phyloP scores from a whole-genome alignment of 2,113 vertebrate genomes.

The Eurystomus gularis region DNA sequence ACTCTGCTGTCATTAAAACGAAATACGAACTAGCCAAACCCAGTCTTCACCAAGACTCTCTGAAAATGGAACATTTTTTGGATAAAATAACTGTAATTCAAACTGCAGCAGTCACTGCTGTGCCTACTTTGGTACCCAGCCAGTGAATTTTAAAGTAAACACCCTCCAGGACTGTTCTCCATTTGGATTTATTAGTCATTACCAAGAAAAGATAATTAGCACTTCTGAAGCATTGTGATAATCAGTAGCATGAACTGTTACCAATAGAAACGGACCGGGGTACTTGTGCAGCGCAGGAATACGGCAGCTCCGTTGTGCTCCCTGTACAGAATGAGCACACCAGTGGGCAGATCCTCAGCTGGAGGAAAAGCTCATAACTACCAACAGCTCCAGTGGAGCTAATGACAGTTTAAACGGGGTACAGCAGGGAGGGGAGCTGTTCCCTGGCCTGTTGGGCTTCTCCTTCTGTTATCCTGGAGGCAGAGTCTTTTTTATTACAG shows the following conservation, averaged over 20 bases:
- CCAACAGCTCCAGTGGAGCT: neutral
- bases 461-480: neutral
- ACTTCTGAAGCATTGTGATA: conserved; percentile 46
- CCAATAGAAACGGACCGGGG: neutral
- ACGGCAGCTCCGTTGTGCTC: neutral
- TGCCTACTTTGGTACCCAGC: conserved; percentile 25
- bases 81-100: conserved; percentile 13
- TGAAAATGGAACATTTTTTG: neutral
- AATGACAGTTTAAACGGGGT: neutral
- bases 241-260: conserved; percentile 42
- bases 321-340: neutral
- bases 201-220: conserved; percentile 65
- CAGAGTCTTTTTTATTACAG: neutral
- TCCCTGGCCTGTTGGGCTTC: neutral
- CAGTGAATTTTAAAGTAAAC: conserved; percentile 56
- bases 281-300: neutral
- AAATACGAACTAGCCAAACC: neutral
- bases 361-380: neutral
- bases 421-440: neutral
- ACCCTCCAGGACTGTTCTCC: conserved; percentile 57
- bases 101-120: conserved; percentile 10
- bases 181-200: conserved; percentile 63
- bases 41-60: neutral
- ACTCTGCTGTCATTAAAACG: neutral
- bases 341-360: conserved; percentile 17